Evolutionary conservation across 2,888 invertebrate species (phyloP).

Genomic region (Orgyia antiqua): DNA sequence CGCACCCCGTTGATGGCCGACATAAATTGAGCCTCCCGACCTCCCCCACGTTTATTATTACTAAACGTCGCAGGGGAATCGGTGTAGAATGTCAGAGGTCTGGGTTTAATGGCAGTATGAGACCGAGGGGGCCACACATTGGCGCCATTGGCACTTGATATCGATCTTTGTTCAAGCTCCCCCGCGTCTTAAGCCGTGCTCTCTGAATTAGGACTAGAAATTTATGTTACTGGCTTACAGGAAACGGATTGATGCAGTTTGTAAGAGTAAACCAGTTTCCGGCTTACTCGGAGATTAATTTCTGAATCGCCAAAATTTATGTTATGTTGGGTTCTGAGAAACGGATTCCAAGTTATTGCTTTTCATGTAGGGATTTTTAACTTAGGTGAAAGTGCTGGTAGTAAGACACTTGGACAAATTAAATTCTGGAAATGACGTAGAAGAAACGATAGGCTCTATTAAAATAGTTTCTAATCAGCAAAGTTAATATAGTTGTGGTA

Average conservation of each 20-base stretch:
- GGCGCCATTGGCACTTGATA: conserved; percentile 67
- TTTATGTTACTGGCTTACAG: conserved; percentile 57
- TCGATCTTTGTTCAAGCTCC: conserved; percentile 69
- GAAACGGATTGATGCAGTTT: conserved; percentile 37
- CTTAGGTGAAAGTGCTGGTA: too few relatives aligned
- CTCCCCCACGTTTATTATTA: conserved; percentile 39
- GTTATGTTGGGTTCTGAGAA: conserved; percentile 16
- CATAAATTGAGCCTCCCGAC: conserved; percentile 37
- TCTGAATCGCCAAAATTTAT: conserved; percentile 29
- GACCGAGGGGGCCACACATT: conserved; percentile 58
- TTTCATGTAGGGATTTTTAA: not conserved
- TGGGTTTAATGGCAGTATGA: conserved; percentile 36
- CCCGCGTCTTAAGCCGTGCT: conserved; percentile 58
- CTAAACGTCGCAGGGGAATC: conserved; percentile 35
- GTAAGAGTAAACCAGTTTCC: conserved; percentile 32
- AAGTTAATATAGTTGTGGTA: too few relatives aligned
- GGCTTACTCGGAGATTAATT: conserved; percentile 38
- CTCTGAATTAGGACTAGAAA: conserved; percentile 61
- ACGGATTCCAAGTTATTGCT: conserved; percentile 12
- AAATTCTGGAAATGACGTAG: too few relatives aligned
- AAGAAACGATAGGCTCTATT: too few relatives aligned
- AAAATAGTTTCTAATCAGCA: too few relatives aligned
- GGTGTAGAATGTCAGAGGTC: conserved; percentile 50
- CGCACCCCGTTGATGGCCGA: conserved; percentile 52
- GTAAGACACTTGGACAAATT: too few relatives aligned